Evolutionary conservation across 53 echinoderm and acorn worm genomes (phyloP).

Genomic region (Pentamera pediparva): DNA sequence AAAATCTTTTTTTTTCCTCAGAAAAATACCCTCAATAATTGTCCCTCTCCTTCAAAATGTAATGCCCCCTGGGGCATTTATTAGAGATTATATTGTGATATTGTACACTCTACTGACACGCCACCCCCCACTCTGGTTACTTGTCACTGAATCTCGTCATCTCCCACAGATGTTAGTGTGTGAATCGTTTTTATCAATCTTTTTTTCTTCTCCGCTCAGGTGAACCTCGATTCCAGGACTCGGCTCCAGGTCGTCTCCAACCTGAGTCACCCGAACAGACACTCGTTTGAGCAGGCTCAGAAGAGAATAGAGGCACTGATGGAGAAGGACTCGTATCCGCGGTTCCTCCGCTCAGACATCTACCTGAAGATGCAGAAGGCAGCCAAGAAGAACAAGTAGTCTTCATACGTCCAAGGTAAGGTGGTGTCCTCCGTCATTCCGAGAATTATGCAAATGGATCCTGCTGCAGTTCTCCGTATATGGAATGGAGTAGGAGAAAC

Average conservation of each 20-base stretch:
- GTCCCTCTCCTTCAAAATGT: no score
- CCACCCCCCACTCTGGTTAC: no score
- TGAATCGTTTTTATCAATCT: not conserved
- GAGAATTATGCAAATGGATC: no score
- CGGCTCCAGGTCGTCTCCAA: conserved; percentile 85
- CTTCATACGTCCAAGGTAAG: not conserved
- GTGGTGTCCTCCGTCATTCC: not conserved
- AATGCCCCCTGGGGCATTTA: no score
- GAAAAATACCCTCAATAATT: no score
- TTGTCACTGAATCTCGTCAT: no score
- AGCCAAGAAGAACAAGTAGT: conserved; percentile 51
- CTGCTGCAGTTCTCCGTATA: no score
- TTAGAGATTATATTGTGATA: no score
- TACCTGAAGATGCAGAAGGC: conserved; percentile 62
- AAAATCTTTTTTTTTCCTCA: no score
- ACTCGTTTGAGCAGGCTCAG: conserved; percentile 95
- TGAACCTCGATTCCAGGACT: conserved; percentile 89
- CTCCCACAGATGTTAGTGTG: not conserved
- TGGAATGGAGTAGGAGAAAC: no score
- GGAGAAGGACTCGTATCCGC: conserved; percentile 99
- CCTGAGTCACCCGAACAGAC: conserved; percentile 78
- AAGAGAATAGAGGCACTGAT: conserved; percentile 97
- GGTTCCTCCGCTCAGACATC: conserved; percentile 95
- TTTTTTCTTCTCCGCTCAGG: conserved; percentile 39
- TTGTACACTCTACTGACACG: no score